Base-by-base conservation (phyloP, 1,140 invertebrate species). In the Heliconius melpomene region DNA sequence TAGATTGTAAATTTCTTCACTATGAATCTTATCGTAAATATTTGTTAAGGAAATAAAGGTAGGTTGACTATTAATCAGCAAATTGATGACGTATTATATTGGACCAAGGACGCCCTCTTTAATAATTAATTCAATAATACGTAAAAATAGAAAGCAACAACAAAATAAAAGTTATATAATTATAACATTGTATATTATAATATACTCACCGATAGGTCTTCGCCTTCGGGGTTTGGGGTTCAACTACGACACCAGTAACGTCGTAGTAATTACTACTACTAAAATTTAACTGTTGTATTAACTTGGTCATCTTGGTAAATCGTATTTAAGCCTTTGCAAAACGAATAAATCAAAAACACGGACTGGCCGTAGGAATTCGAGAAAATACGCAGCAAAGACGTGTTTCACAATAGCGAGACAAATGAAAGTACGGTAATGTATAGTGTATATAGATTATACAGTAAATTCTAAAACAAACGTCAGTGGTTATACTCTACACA, bases 211-310 rank as follows among this genome's bases (percentile, higher is more conserved):
- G 84, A 82, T 89, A 88, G 71, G 82, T 88, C 83, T 92, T 90
- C 82, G 81, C 77, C 73, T 90, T 86, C 71, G 77, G 80, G 83
- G 88, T 79, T 75, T 87, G 82, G 60, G 90, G 88, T 84, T 93
- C 90, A 71, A 92, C 83, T n/a, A 83, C 75, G 54, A 81, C 66
- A 74, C 88, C 87, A 73, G 86, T 85, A 80, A 86, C 85, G 79
- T 91, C 89, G 83, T 90, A 89, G 85, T 89, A 93, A 89, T 89
- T 94, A 94, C 89, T 94, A 94, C 89, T 94, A 93, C 91, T 94
- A 93, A 92, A 94, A 86, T 88, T 92, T 91, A 94, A 94, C 83
- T 92, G 91, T 91, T 93, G 91, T 89, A 94, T 91, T 87, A 94
- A 90, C 91, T 93, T 94, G 85, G 91, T 94, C 93, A 94, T 94